A percentile compares a stretch with the other conserved stretches of the same genome.
Conservation (phyloP, 2,113 vertebrate genomes). For the Platichthys flesus region DNA sequence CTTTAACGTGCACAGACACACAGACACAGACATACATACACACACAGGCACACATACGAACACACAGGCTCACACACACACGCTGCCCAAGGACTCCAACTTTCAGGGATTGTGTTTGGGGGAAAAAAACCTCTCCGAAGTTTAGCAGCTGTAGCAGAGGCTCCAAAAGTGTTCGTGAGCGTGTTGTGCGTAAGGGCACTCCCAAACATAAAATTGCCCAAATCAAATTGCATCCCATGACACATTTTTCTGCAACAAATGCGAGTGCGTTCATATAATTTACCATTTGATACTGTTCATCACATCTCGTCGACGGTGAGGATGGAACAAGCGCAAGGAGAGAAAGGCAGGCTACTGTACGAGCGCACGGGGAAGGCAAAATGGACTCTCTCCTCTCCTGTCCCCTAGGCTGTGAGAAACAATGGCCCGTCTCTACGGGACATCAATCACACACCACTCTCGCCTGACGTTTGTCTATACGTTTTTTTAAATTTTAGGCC, state of each 20-base stretch:
- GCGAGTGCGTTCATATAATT: conserved; percentile 34
- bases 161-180: conserved; percentile 6
- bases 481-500: conserved; percentile 63
- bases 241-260: not conserved
- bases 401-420: conserved; percentile 70
- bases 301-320: conserved; percentile 7
- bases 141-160: conserved; percentile 29
- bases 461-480: conserved; percentile 74
- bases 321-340: not conserved
- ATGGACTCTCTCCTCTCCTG: conserved; percentile 69
- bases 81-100: conserved; percentile 44
- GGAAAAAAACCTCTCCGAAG: conserved; percentile 27
- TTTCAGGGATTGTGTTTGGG: conserved; percentile 41
- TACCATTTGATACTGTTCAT: conserved; percentile 17
- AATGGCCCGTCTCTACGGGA: conserved; percentile 73
- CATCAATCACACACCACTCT: conserved; percentile 77
- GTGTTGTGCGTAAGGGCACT: conserved; percentile 21
- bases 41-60: conserved; percentile 1
- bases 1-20: conserved; percentile 1
- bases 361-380: conserved; percentile 59
- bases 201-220: not conserved
- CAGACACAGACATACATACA: not conserved
- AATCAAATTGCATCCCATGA: conserved; percentile 8
- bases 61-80: conserved; percentile 7
- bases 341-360: conserved; percentile 26